Percentiles rank a stretch among this genome's conserved stretches.
Evolutionary conservation across 1,140 invertebrate species (phyloP).

Genomic region (Lordiphosa clarofinis): DNA sequence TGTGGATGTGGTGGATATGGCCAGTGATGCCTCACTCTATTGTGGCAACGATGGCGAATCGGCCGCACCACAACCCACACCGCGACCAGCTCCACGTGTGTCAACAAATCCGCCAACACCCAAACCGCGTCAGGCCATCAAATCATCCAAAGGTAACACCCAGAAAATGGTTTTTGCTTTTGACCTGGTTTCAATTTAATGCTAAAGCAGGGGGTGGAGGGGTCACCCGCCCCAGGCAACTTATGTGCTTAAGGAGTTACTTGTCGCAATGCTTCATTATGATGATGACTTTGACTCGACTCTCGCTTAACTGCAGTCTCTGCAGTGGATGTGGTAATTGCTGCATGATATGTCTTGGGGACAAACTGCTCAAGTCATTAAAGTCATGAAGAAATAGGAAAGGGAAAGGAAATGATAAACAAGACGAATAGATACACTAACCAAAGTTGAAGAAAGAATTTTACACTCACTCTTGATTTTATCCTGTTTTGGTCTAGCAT

Average conservation of each 20-base stretch:
- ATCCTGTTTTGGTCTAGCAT: too few relatives aligned
- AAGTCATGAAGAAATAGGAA: conserved; percentile 19
- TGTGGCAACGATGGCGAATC: conserved; percentile 52
- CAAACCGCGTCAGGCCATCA: conserved; percentile 75
- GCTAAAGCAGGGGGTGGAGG: not conserved
- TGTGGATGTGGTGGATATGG: conserved; percentile 67
- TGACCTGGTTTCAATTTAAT: conserved; percentile 54
- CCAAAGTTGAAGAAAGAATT: too few relatives aligned
- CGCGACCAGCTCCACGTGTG: conserved; percentile 65
- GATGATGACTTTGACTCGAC: not conserved
- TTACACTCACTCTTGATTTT: too few relatives aligned
- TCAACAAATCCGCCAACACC: conserved; percentile 71
- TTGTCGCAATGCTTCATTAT: conserved; percentile 14
- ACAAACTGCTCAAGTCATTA: conserved; percentile 27
- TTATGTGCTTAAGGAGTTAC: conserved; percentile 36
- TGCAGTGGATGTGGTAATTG: conserved; percentile 43
- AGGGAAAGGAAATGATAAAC: not conserved
- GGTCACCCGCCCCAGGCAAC: conserved; percentile 2
- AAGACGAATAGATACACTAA: conserved; percentile 22
- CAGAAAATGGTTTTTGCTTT: conserved; percentile 25
- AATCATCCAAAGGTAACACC: conserved; percentile 64
- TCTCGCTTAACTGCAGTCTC: conserved; percentile 3
- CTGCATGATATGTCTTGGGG: conserved; percentile 37
- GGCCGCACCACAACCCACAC: conserved; percentile 46
- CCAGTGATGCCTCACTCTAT: conserved; percentile 71